These are phyloP conservation scores for Chelidonichthys spinosus DNA, from an alignment of 2,797 vertebrate genomes.

Conservation along the genomic window DNA sequence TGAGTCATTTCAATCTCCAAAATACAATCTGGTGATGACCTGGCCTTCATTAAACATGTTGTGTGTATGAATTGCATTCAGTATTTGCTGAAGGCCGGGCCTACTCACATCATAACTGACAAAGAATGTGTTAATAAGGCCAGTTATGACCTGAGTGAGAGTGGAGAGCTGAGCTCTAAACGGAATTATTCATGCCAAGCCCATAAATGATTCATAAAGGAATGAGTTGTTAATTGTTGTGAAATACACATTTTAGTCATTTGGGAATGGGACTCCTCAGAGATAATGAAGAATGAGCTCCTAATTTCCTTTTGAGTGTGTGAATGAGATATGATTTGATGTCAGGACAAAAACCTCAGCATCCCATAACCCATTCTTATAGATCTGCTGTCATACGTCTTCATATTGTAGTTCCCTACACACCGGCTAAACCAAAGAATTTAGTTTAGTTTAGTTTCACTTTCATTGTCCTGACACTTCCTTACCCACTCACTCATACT, in stretches of 20 bases:
- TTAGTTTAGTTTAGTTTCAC: background rate
- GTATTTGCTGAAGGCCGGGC: background rate
- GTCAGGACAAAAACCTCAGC: background rate
- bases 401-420: background rate
- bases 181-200: background rate
- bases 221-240: background rate
- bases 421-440: background rate
- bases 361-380: background rate
- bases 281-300: background rate
- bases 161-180: background rate
- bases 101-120: background rate
- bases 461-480: background rate
- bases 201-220: too few relatives aligned
- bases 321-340: background rate
- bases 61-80: too few relatives aligned
- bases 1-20: background rate
- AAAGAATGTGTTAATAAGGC: background rate
- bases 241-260: background rate
- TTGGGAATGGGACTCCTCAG: background rate
- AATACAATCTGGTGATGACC: background rate
- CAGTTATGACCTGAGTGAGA: background rate
- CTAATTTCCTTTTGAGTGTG: background rate
- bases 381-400: background rate
- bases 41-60: background rate
- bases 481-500: background rate